Evolutionary conservation across 2,888 invertebrate genomes (phyloP).

Genomic region (Lymantria dispar): DNA sequence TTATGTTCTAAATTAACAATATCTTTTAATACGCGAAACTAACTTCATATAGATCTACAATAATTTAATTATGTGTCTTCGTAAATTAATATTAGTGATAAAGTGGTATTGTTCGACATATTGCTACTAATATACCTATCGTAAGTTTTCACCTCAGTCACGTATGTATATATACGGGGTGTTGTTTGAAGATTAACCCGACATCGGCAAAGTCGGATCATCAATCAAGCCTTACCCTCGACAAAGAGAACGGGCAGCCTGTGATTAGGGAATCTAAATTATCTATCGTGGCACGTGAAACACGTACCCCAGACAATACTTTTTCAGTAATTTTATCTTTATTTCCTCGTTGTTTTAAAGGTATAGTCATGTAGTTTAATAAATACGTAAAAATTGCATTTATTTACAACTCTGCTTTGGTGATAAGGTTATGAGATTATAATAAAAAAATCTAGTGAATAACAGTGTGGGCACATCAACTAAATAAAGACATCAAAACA

Average conservation of each 20-base stretch:
- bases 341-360: background rate
- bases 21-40: too few relatives aligned
- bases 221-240: conserved; percentile 65
- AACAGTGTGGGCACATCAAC: too few relatives aligned
- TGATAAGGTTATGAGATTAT: too few relatives aligned
- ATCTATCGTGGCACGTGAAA: conserved; percentile 45
- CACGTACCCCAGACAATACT: conserved; percentile 14
- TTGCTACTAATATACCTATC: conserved; percentile 3
- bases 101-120: background rate
- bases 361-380: too few relatives aligned
- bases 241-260: conserved; percentile 57
- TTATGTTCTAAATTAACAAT: too few relatives aligned
- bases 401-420: too few relatives aligned
- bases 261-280: conserved; percentile 69
- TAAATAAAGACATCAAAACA: too few relatives aligned
- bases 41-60: too few relatives aligned
- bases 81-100: background rate
- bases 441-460: too few relatives aligned
- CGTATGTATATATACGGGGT: conserved; percentile 13
- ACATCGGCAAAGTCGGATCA: conserved; percentile 53
- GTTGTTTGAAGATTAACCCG: conserved; percentile 51
- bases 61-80: background rate
- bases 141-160: conserved; percentile 10
- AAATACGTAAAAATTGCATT: too few relatives aligned
- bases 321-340: conserved; percentile 12